phyloP scores from a whole-genome alignment of 2,888 invertebrate genomes.

The Tortrix viridana region DNA sequence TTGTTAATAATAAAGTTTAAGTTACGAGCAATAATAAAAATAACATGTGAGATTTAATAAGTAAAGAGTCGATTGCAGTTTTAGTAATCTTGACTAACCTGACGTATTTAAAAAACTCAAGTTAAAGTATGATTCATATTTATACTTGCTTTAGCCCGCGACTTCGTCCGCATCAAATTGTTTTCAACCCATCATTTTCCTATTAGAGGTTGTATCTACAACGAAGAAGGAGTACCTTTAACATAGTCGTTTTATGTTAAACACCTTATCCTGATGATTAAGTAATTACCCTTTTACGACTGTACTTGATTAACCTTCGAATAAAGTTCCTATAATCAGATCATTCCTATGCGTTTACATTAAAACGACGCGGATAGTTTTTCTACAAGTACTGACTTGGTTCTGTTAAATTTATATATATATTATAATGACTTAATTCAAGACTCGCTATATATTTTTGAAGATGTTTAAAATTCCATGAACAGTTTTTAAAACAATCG shows the following conservation, averaged over 20 bases:
- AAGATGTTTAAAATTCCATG: not conserved
- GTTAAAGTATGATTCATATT: no score
- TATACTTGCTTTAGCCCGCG: no score
- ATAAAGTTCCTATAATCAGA: conserved; percentile 26
- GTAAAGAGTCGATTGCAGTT: not conserved
- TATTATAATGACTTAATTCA: no score
- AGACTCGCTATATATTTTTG: not conserved
- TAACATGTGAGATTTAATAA: not conserved
- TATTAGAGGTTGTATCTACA: no score
- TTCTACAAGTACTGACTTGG: conserved; percentile 3
- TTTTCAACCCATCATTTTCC: no score
- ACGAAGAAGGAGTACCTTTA: no score
- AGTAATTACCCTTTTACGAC: conserved; percentile 31
- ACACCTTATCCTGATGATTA: conserved; percentile 23
- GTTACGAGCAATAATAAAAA: not conserved
- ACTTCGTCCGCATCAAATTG: no score
- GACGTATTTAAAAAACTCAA: no score
- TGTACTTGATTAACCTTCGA: conserved; percentile 22
- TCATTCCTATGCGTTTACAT: conserved; percentile 14
- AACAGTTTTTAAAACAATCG: not conserved
- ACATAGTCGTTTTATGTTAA: conserved; percentile 1
- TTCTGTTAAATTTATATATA: no score
- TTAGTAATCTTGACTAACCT: no score
- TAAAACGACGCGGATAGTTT: conserved; percentile 11
- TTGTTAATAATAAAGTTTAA: not conserved